These are phyloP conservation scores for Glaucopsyche alexis DNA, from an alignment of 2,888 invertebrate genomes.

Conservation along the genomic window DNA sequence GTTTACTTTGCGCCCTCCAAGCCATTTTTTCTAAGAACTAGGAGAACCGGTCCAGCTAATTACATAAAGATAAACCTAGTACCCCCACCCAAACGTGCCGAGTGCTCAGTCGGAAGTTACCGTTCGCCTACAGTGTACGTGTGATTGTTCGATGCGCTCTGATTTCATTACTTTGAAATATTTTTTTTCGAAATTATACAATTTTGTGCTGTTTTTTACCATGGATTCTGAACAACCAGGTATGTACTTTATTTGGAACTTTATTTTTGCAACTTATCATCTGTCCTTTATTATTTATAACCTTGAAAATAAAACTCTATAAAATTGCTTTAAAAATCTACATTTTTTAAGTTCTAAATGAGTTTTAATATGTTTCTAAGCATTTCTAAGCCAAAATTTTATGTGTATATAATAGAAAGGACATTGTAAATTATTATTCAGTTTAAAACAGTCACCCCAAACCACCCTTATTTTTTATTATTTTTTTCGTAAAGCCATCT, in stretches of 20 bases:
- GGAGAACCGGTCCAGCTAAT: slow-evolving; percentile 13
- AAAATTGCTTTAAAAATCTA: too few relatives aligned
- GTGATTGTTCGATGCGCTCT: slow-evolving; percentile 21
- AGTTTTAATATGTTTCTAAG: slow-evolving; percentile 14
- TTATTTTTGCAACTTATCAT: too few relatives aligned
- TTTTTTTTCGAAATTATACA: slow-evolving; percentile 6
- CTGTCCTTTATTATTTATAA: too few relatives aligned
- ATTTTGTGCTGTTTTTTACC: slow-evolving; percentile 9
- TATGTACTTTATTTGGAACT: not conserved
- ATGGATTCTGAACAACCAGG: slow-evolving; percentile 8
- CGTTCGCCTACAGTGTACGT: slow-evolving; percentile 26
- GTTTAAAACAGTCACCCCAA: too few relatives aligned
- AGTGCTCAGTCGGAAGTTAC: slow-evolving; percentile 24
- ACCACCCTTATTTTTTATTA: too few relatives aligned
- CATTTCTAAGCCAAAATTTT: too few relatives aligned
- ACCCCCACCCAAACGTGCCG: not conserved
- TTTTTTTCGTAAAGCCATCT: slow-evolving; percentile 9
- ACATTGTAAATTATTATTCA: too few relatives aligned
- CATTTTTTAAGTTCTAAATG: too few relatives aligned
- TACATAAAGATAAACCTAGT: slow-evolving; percentile 11
- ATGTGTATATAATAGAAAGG: too few relatives aligned
- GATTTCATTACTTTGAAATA: too few relatives aligned
- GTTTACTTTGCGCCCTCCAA: slow-evolving; percentile 9
- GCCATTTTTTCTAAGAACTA: slow-evolving; percentile 11
- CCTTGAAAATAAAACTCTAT: too few relatives aligned